phyloP scores from a whole-genome alignment of 2,113 vertebrate genomes.

The Mungos mungo region DNA sequence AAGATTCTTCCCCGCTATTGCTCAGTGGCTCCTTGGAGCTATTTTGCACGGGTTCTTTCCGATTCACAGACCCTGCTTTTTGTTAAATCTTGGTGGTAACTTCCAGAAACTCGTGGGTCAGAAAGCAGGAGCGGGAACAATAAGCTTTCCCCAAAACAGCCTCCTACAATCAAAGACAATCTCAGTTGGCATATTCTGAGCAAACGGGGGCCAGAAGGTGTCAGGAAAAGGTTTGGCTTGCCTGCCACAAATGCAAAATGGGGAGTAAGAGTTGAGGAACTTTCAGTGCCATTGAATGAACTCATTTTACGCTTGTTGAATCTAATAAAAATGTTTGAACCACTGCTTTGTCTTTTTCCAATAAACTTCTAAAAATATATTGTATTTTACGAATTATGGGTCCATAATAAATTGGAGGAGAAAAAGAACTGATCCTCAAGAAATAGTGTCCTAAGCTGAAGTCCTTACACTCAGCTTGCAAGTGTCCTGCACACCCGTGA shows the following conservation, averaged over 20 bases:
- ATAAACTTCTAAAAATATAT: not conserved
- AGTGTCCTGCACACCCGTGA: not conserved
- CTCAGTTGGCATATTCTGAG: not conserved
- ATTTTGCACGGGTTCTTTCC: not conserved
- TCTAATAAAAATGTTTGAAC: not conserved
- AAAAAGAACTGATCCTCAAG: not conserved
- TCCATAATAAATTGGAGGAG: not conserved
- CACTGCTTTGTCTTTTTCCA: not conserved
- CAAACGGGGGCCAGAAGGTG: not conserved
- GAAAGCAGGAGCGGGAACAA: not conserved
- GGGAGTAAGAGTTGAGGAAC: not conserved
- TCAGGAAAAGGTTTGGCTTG: not conserved
- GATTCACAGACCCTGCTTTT: not conserved
- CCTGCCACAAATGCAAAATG: not conserved
- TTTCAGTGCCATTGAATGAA: too few relatives aligned
- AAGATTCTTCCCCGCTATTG: accelerated
- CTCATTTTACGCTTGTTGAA: not conserved
- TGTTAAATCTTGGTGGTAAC: not conserved
- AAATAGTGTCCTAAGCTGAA: not conserved
- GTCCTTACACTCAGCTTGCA: not conserved
- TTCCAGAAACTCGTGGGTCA: constrained; percentile 12
- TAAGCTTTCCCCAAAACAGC: not conserved
- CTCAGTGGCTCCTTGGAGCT: not conserved
- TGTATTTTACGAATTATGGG: not conserved
- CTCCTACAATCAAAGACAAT: not conserved